phyloP scores from a whole-genome alignment of 2,113 vertebrate species.

The Podilymbus podiceps region DNA sequence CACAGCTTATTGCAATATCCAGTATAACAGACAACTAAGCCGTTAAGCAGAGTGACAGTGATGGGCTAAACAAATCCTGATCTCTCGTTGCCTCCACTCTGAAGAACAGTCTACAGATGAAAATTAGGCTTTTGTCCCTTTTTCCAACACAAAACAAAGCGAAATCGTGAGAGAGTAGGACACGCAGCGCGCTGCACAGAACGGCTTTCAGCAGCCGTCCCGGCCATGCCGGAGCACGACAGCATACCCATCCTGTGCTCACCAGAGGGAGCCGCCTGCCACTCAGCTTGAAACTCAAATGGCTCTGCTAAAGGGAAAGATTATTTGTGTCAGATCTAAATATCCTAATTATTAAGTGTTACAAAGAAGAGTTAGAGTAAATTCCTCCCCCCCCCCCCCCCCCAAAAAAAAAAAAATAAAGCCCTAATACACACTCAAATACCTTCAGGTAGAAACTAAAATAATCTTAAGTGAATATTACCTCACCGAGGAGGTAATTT shows the following conservation, averaged over 20 bases:
- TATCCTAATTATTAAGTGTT: neutral
- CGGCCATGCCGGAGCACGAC: accelerated
- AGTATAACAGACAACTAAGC: neutral
- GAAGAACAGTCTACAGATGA: neutral
- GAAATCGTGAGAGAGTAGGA: neutral
- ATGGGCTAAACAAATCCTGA: neutral
- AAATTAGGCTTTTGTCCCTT: neutral
- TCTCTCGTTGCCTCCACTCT: neutral
- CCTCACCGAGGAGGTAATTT: neutral
- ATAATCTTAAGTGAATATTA: neutral
- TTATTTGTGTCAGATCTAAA: neutral
- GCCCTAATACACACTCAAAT: neutral
- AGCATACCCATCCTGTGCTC: neutral
- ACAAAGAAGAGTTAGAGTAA: neutral
- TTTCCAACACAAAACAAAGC: neutral
- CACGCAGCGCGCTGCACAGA: neutral
- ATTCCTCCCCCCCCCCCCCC: too few relatives aligned
- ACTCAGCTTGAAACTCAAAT: neutral
- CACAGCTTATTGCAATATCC: accelerated
- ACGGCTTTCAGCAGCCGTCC: neutral
- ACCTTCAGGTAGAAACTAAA: neutral
- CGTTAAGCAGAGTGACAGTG: neutral
- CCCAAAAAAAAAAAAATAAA: too few relatives aligned
- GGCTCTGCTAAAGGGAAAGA: neutral
- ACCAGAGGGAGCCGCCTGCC: neutral